A percentile compares a stretch with the other conserved stretches of the same genome.
phyloP scores from a whole-genome alignment of 2,888 invertebrate genomes.

The Seira ritae region DNA sequence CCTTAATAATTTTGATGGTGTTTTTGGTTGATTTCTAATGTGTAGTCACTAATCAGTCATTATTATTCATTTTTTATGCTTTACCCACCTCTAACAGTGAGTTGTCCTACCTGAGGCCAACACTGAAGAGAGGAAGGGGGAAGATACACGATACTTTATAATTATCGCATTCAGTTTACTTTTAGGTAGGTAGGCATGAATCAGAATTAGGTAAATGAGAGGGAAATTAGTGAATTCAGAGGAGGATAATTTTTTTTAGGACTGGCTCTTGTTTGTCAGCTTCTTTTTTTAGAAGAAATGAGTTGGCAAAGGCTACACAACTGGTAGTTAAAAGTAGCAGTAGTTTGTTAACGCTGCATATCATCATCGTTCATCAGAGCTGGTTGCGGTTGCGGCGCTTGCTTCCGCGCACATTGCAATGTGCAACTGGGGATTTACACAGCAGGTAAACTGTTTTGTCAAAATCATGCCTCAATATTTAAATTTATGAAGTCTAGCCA shows the following conservation, averaged over 20 bases:
- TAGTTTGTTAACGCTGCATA: slow-evolving; percentile 11
- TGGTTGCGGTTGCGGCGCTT: no score
- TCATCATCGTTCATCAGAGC: neutral
- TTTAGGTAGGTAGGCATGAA: neutral
- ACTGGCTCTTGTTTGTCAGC: neutral
- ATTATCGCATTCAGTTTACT: neutral
- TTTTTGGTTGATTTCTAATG: neutral
- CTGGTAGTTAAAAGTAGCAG: neutral
- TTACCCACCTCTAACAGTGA: neutral
- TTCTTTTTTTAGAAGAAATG: neutral
- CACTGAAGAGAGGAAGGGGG: neutral
- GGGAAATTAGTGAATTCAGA: neutral
- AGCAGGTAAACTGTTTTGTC: neutral
- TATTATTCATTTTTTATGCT: slow-evolving; percentile 7
- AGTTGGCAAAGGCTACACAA: neutral
- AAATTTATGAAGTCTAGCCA: no score
- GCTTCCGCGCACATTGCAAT: neutral
- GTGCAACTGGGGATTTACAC: neutral
- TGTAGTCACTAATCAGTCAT: slow-evolving; percentile 8
- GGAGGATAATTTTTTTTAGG: neutral
- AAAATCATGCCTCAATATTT: neutral
- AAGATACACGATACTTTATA: neutral
- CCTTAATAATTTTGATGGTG: neutral
- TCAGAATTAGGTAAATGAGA: neutral
- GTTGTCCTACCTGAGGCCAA: neutral